These are phyloP conservation scores for Phaetusa simplex DNA, from an alignment of 2,113 vertebrate genomes.

Conservation along the genomic window DNA sequence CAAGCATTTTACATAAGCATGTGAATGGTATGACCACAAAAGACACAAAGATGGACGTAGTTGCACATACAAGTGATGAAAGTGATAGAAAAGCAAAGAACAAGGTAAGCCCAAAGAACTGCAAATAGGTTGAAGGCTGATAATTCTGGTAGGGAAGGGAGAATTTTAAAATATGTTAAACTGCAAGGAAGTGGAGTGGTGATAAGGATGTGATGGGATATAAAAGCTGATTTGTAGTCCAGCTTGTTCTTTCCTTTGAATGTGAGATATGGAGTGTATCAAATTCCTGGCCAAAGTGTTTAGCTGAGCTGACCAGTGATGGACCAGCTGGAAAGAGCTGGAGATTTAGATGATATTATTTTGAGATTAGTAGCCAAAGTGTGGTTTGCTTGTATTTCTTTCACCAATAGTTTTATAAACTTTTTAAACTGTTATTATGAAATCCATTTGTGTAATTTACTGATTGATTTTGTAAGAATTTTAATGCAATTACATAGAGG, in stretches of 20 bases:
- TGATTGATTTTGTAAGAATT: not conserved
- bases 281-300: not conserved
- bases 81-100: not conserved
- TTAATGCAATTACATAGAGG: not conserved
- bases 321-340: not conserved
- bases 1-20: not conserved
- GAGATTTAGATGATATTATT: not conserved
- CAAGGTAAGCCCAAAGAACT: not conserved
- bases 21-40: not conserved
- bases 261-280: not conserved
- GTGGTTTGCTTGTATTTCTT: not conserved
- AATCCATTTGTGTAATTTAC: not conserved
- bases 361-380: not conserved
- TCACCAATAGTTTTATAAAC: not conserved
- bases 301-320: not conserved
- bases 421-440: not conserved
- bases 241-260: not conserved
- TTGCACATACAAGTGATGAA: not conserved
- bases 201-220: not conserved
- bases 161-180: not conserved
- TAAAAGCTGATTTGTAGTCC: not conserved
- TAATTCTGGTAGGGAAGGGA: not conserved
- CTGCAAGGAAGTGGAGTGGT: not conserved
- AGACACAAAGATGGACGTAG: not conserved
- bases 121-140: not conserved